Conservation (phyloP, 2,113 vertebrate genomes). For the Nematolebias whitei region DNA sequence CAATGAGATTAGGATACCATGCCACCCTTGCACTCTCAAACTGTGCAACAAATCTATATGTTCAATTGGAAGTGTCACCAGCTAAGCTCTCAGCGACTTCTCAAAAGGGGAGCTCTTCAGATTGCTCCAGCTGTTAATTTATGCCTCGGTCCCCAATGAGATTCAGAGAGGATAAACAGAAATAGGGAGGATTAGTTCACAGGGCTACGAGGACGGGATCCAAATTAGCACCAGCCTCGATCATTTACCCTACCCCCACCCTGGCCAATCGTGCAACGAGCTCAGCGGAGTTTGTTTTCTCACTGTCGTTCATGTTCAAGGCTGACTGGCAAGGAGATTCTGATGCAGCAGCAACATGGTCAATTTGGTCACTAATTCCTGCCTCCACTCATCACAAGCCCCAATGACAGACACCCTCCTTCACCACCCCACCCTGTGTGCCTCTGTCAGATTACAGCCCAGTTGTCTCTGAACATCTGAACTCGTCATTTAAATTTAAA, state of each 20-base stretch:
- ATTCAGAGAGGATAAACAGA: constrained; percentile 77
- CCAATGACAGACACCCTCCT: constrained; percentile 34
- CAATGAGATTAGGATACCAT: constrained; percentile 75
- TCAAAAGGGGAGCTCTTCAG: constrained; percentile 70
- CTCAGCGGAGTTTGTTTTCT: constrained; percentile 47
- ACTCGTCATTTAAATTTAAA: constrained; percentile 64
- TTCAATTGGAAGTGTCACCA: constrained; percentile 73
- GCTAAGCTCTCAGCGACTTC: constrained; percentile 69
- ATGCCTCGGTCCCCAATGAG: constrained; percentile 71
- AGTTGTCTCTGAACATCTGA: constrained; percentile 55
- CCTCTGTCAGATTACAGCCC: constrained; percentile 69
- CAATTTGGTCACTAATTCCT: constrained; percentile 75
- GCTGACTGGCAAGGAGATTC: constrained; percentile 70
- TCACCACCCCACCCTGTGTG: constrained; percentile 18
- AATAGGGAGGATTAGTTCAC: constrained; percentile 77
- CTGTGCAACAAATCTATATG: constrained; percentile 67
- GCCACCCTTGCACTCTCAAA: constrained; percentile 52
- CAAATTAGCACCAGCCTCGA: constrained; percentile 74
- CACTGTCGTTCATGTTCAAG: constrained; percentile 64
- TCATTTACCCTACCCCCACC: constrained; percentile 46
- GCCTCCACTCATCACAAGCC: constrained; percentile 45
- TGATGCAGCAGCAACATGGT: constrained; percentile 71
- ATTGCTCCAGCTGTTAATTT: constrained; percentile 71
- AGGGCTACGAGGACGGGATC: constrained; percentile 69
- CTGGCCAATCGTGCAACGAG: constrained; percentile 3